These are phyloP conservation scores for Vicugna pacos DNA, from an alignment of 2,113 vertebrate genomes.

Conservation along the genomic window DNA sequence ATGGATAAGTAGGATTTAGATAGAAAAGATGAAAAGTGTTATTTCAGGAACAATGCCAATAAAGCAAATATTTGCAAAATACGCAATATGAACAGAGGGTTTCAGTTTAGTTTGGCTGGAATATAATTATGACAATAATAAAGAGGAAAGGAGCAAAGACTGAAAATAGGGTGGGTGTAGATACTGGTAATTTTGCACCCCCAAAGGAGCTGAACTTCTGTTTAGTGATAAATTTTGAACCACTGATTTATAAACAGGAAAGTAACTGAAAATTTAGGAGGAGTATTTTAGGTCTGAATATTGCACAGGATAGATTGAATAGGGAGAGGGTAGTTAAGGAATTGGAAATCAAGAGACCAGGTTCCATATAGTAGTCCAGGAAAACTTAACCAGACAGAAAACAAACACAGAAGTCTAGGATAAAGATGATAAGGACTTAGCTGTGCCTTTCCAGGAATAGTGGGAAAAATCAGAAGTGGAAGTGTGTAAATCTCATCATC, in stretches of 20 bases:
- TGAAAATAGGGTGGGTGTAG: neutral
- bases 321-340: neutral
- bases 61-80: conserved; percentile 8
- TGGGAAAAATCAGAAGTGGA: no score
- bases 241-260: neutral
- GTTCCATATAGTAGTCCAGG: neutral
- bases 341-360: neutral
- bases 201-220: neutral
- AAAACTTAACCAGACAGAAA: neutral
- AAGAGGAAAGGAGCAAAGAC: neutral
- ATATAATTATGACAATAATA: neutral
- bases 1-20: neutral
- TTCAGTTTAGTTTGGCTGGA: neutral
- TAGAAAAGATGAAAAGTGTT: neutral
- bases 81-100: neutral
- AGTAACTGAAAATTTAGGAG: neutral
- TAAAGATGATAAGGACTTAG: neutral
- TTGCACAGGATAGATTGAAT: neutral
- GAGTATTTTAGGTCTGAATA: neutral
- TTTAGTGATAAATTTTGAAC: neutral
- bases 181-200: neutral
- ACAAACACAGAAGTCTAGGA: neutral
- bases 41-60: neutral
- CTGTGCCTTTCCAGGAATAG: neutral
- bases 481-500: neutral